These are phyloP conservation scores for Volucella zonaria DNA, from an alignment of 2,888 invertebrate species.

Conservation along the genomic window DNA sequence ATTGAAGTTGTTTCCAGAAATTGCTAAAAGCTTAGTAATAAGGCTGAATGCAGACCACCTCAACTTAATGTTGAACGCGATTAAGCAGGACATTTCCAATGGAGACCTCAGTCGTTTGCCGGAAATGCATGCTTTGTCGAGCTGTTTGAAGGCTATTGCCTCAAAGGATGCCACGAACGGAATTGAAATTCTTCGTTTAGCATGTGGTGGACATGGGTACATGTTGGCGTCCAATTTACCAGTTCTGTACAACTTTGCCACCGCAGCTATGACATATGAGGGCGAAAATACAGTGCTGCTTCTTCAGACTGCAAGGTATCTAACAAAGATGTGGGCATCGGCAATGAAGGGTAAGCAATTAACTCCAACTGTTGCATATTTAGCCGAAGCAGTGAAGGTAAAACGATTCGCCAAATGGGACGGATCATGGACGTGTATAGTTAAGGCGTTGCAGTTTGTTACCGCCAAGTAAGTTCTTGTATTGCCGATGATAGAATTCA, in stretches of 20 bases:
- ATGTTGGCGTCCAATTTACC: constrained; percentile 93
- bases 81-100: constrained; percentile 89
- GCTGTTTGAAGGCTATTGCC: constrained; percentile 93
- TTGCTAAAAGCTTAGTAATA: constrained; percentile 91
- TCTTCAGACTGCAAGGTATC: constrained; percentile 93
- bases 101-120: constrained; percentile 91
- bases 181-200: constrained; percentile 91
- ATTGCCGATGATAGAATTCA: too few species aligned
- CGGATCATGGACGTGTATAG: constrained; percentile 80
- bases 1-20: constrained; percentile 92
- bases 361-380: constrained; percentile 88
- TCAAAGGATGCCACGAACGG: constrained; percentile 88
- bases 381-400: constrained; percentile 79
- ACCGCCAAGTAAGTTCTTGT: constrained; percentile 82
- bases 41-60: constrained; percentile 88
- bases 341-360: constrained; percentile 85
- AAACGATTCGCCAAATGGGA: constrained; percentile 78
- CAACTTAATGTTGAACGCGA: constrained; percentile 88
- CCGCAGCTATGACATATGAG: constrained; percentile 96
- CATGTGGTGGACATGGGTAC: constrained; percentile 98
- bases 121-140: constrained; percentile 92
- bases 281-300: constrained; percentile 97
- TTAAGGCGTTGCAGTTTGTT: constrained; percentile 82
- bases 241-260: constrained; percentile 89
- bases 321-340: constrained; percentile 90